phyloP scores from a whole-genome alignment of 2,888 invertebrate genomes.

The Macaria notata region DNA sequence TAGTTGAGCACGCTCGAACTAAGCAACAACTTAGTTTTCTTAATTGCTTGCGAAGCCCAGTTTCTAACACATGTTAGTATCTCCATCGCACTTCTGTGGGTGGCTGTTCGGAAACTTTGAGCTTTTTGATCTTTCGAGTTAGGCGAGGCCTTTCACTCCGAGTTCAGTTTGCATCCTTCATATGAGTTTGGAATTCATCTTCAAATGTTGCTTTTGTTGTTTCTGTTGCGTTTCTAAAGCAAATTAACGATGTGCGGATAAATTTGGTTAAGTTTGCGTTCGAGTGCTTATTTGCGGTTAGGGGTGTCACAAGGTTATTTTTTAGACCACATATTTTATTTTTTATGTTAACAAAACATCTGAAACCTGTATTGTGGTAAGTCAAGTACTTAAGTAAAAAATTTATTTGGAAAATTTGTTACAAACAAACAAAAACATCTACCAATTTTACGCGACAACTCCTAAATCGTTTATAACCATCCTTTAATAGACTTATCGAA shows the following conservation, averaged over 20 bases:
- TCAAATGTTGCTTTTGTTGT: constrained; percentile 22
- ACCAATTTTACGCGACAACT: no score
- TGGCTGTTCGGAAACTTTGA: constrained; percentile 25
- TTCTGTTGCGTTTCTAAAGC: constrained; percentile 22
- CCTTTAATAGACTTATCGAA: constrained; percentile 4
- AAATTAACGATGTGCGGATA: constrained; percentile 17
- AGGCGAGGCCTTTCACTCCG: constrained; percentile 17
- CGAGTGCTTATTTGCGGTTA: constrained; percentile 3
- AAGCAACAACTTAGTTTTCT: constrained; percentile 34
- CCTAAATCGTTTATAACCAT: neutral
- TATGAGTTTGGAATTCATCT: constrained; percentile 24
- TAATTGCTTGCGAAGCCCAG: constrained; percentile 35
- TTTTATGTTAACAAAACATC: neutral
- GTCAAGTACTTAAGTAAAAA: neutral
- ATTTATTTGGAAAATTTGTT: no score
- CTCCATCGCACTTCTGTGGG: constrained; percentile 23
- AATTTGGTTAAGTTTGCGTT: constrained; percentile 16
- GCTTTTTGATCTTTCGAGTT: constrained; percentile 31
- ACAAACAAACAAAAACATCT: no score
- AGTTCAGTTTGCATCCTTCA: constrained; percentile 17
- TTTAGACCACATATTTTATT: constrained; percentile 1
- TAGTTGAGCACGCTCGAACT: constrained; percentile 32
- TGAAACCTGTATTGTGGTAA: neutral
- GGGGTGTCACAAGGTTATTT: constrained; percentile 17
- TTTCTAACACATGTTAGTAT: constrained; percentile 27